These are phyloP conservation scores for Limnephilus marmoratus DNA, from an alignment of 2,888 invertebrate species.

Conservation along the genomic window DNA sequence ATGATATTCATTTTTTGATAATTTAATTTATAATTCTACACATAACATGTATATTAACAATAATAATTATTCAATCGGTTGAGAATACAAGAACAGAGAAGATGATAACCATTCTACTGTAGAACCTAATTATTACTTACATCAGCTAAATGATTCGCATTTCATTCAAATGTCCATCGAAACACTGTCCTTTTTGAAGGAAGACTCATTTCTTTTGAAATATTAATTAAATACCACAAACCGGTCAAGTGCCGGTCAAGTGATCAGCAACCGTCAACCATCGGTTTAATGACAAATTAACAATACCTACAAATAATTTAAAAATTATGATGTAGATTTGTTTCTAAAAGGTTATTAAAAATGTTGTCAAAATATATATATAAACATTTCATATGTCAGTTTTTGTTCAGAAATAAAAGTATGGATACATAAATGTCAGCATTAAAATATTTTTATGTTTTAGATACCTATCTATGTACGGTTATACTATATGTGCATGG, in stretches of 20 bases:
- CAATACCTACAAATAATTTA: neutral
- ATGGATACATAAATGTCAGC: neutral
- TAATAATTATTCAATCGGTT: neutral
- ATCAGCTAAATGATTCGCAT: slow-evolving; percentile 2
- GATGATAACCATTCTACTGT: slow-evolving; percentile 6
- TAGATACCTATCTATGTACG: neutral
- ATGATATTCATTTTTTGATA: slow-evolving; percentile 39
- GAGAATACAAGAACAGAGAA: slow-evolving; percentile 31
- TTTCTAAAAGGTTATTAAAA: neutral
- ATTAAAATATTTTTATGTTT: neutral
- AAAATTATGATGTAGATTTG: neutral
- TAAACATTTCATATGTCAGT: neutral
- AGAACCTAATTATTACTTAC: slow-evolving; percentile 21
- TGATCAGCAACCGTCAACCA: neutral
- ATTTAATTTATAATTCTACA: slow-evolving; percentile 40
- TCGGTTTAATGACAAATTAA: neutral
- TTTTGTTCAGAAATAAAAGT: neutral
- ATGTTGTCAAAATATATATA: neutral
- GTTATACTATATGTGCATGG: neutral
- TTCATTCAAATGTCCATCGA: neutral
- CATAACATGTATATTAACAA: neutral
- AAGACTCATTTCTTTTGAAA: slow-evolving; percentile 37
- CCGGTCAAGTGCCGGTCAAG: too few relatives aligned
- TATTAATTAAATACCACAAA: neutral
- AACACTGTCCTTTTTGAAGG: slow-evolving; percentile 37